Evolutionary conservation across 2,113 vertebrate genomes (phyloP).

Genomic region (Tiliqua scincoides): DNA sequence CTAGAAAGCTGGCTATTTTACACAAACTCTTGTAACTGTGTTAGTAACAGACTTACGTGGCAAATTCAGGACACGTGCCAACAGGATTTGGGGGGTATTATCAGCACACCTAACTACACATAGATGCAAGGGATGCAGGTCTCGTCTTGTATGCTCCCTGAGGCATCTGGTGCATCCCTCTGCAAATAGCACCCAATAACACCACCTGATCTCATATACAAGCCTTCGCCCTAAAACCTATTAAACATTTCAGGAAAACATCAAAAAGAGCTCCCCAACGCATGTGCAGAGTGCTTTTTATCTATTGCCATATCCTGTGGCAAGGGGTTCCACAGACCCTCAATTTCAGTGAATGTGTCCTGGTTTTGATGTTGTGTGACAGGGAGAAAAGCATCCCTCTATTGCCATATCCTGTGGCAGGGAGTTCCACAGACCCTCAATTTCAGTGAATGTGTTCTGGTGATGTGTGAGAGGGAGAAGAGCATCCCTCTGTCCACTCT

Average conservation of each 20-base stretch:
- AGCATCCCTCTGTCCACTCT: no score
- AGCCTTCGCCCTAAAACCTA: neutral
- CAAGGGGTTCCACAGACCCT: no score
- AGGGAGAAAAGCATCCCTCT: no score
- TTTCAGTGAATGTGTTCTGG: no score
- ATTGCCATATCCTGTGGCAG: no score
- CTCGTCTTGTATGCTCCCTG: no score
- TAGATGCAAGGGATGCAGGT: neutral
- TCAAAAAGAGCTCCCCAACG: neutral
- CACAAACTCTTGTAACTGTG: neutral
- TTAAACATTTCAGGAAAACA: neutral
- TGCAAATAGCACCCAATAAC: neutral
- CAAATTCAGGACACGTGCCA: neutral
- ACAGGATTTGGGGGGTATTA: neutral
- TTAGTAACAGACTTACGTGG: no score
- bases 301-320: no score
- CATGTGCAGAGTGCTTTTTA: neutral
- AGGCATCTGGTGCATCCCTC: neutral
- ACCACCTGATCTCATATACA: neutral
- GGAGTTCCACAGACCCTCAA: no score
- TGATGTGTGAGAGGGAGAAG: no score
- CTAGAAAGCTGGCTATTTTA: neutral
- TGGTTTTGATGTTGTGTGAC: no score
- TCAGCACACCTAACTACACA: neutral
- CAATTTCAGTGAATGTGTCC: no score